Conservation (phyloP, 2,888 invertebrate species). For the Leuctra nigra region DNA sequence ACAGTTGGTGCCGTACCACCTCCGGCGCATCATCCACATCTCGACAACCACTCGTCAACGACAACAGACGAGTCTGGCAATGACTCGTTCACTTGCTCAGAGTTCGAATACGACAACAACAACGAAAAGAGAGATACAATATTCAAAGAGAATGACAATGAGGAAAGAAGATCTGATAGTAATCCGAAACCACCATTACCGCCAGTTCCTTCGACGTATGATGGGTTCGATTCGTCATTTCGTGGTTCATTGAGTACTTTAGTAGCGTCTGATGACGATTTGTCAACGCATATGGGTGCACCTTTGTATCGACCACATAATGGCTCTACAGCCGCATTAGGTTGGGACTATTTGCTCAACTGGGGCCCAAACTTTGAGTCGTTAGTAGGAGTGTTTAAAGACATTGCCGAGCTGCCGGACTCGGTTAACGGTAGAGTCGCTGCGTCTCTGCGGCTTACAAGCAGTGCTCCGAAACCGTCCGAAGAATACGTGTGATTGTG, state of each 20-base stretch:
- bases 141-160: conserved; percentile 11
- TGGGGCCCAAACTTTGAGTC: conserved; percentile 97
- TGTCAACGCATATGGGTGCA: conserved; percentile 73
- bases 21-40: conserved; percentile 47
- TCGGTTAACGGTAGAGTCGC: conserved; percentile 65
- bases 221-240: conserved; percentile 91
- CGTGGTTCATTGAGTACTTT: conserved; percentile 88
- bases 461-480: conserved; percentile 75
- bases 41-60: conserved; percentile 66
- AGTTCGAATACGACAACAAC: conserved; percentile 93
- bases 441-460: conserved; percentile 65
- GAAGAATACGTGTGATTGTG: conserved; percentile 84
- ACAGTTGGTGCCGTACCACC: conserved; percentile 26
- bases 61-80: conserved; percentile 91
- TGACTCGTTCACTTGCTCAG: conserved; percentile 96
- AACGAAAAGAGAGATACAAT: conserved; percentile 55
- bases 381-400: conserved; percentile 91
- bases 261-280: conserved; percentile 89
- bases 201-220: conserved; percentile 63
- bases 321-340: conserved; percentile 68
- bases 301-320: conserved; percentile 71
- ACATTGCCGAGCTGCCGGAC: conserved; percentile 91
- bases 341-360: conserved; percentile 91
- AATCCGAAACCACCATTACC: conserved; percentile 57
- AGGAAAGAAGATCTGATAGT: conserved; percentile 19